phyloP scores from a whole-genome alignment of 1,140 invertebrate genomes.

The Telenomus remus region DNA sequence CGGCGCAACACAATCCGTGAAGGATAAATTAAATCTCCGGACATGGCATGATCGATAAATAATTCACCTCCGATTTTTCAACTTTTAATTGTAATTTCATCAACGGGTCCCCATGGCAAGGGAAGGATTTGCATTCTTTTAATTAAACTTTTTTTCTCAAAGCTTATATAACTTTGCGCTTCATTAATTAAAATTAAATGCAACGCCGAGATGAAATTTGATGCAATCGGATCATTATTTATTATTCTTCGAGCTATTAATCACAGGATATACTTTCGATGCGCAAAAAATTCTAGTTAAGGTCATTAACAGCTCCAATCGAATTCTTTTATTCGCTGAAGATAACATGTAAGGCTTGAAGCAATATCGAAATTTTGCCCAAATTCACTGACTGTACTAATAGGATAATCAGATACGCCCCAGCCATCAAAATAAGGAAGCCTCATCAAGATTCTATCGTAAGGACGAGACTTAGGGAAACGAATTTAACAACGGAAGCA shows the following conservation, averaged over 20 bases:
- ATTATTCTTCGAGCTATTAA: conserved; percentile 7
- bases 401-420: conserved; percentile 29
- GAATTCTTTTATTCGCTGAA: too few species aligned
- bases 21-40: conserved; percentile 8
- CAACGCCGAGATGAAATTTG: conserved; percentile 4
- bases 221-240: conserved; percentile 5
- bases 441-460: conserved; percentile 21
- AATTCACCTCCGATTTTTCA: too few species aligned
- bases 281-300: conserved; percentile 16
- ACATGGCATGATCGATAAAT: not conserved
- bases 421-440: conserved; percentile 11
- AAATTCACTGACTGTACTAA: conserved; percentile 11
- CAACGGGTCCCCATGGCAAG: too few species aligned
- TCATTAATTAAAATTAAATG: too few species aligned
- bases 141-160: too few species aligned
- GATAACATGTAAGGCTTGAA: too few species aligned
- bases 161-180: too few species aligned
- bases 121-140: too few species aligned
- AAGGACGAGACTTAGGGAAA: conserved; percentile 4
- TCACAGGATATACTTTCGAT: conserved; percentile 4
- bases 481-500: conserved; percentile 15
- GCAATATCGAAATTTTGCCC: not conserved
- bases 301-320: conserved; percentile 17
- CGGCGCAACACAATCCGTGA: conserved; percentile 1
- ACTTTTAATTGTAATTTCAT: too few species aligned